Evolutionary conservation across 2,797 vertebrate genomes (phyloP), one percentile per base, ranked within the genome.

Genomic region (Trichosurus vulpecula): DNA sequence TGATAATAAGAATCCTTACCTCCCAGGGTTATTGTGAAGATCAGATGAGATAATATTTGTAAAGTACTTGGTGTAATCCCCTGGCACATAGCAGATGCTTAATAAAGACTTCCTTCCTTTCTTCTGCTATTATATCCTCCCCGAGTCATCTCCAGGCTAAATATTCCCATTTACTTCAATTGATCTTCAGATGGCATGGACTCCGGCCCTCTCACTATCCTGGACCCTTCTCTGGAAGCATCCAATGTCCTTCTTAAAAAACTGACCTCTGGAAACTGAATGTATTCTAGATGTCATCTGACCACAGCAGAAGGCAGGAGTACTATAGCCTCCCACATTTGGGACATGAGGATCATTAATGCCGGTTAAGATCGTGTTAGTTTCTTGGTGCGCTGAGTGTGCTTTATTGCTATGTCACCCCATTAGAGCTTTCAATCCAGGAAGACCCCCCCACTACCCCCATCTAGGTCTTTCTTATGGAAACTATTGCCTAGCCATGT

Each of bases 1-100:
- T 87, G 31, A 90, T 25, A 22, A n/a, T 31, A 31, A 93, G 57
- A 94, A n/a, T 41, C 52, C 29, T 81, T 91, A 54, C 4, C 54
- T 94, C 92, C 91, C 41, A 94, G 56, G 56, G 25, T 93, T 93
- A 56, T 52, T 9, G 1, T 94, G 89, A 91, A 66, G 41, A 91
- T 9, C 91, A 66, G 89, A 6, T 58, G 92, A 55, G 54, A 81
- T 54, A 47, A 47, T 81, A 47, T 81, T 47, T 25, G 8, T 47
- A 3, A 81, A 81, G n/a, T 6, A 81, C 66, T 81, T 25, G 19
- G 6, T 66, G 47, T 8, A 81, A 6, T 81, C 6, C 55, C 6
- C 22, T 81, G 19, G 14, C 19, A 81, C 19, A 41, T 10, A 47
- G 22, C 22, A 47, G 6, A 8, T 47, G 8, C 41, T 81, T 25